Evolutionary conservation across 2,888 invertebrate species (phyloP), one percentile per base, ranked within the genome.

Genomic region (Spisula subtruncata): DNA sequence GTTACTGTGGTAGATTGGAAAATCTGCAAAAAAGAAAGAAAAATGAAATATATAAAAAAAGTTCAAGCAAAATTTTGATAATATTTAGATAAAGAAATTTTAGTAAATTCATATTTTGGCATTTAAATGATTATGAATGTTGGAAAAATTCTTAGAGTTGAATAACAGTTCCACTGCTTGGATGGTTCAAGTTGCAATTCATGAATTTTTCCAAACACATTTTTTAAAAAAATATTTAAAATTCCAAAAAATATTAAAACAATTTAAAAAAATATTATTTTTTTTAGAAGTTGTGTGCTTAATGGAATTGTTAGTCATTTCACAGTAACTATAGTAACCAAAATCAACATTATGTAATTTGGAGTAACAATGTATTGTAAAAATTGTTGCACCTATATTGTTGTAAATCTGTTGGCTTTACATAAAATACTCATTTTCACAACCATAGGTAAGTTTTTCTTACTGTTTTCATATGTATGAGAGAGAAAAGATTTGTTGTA

Each of bases 381-480:
- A 84, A 80, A 60, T 60, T 79, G 75, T 81, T 48, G 80, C 81
- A 84, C 88, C 83, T 56, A 83, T 25, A 56, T 79, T 87, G 87
- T 87, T 87, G 86, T 86, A 86, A 86, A 51, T 46, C 81, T 86
- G 86, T 86, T 81, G 60, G 66, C 81, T 86, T 81, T 75, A 32
- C 32, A 32, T 75, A n/a, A 66, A 66, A 66, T 25, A n/a, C 25
- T 66, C 25, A 66, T 66, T n/a, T 25, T n/a, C 60, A 66, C n/a
- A 66, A 66, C 25, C 8, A 66, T 66, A 25, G 60, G 60, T 66
- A 66, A 66, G 60, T 66, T 66, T 66, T 66, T 66, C 10, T 25
- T 12, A 66, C 60, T 25, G 10, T 25, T 66, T 25, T 66, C 60
- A 66, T 25, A 25, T 66, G 25, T 66, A n/a, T 25, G 25, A 66